Percentiles rank a stretch among this genome's conserved stretches.
Conservation (phyloP, 2,113 vertebrate genomes). For the Antennarius striatus region DNA sequence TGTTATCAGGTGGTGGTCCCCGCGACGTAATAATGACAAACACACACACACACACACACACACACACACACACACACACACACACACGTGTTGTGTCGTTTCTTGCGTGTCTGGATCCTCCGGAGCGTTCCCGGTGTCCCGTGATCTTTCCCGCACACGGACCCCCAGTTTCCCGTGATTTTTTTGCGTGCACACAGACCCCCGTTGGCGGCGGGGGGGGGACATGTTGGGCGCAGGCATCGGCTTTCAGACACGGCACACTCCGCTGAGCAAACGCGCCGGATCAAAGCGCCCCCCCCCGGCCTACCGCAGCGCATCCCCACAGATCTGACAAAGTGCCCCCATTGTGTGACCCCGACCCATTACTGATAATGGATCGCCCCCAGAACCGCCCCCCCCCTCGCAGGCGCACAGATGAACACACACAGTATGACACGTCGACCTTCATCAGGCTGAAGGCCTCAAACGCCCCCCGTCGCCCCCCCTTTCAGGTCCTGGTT, state of each 20-base stretch:
- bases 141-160: too few relatives aligned
- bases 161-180: too few relatives aligned
- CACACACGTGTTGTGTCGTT: too few relatives aligned
- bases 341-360: constrained; percentile 77
- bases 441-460: constrained; percentile 50
- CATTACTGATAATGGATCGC: constrained; percentile 77
- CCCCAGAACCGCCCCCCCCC: constrained; percentile 64
- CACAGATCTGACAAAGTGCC: constrained; percentile 73
- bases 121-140: too few relatives aligned
- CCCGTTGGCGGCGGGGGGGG: constrained; percentile 21
- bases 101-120: too few relatives aligned
- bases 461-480: constrained; percentile 21
- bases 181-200: too few relatives aligned
- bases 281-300: constrained; percentile 77
- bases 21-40: too few relatives aligned
- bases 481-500: too few relatives aligned
- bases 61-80: too few relatives aligned
- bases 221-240: constrained; percentile 71
- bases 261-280: constrained; percentile 75
- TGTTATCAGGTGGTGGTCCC: too few relatives aligned
- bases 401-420: constrained; percentile 53
- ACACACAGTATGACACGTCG: constrained; percentile 67
- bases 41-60: too few relatives aligned
- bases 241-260: constrained; percentile 80
- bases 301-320: constrained; percentile 77